Percentiles rank a stretch among this genome's conserved stretches.
Conservation (phyloP, 2,888 invertebrate genomes). For the Plagodis dolabraria region DNA sequence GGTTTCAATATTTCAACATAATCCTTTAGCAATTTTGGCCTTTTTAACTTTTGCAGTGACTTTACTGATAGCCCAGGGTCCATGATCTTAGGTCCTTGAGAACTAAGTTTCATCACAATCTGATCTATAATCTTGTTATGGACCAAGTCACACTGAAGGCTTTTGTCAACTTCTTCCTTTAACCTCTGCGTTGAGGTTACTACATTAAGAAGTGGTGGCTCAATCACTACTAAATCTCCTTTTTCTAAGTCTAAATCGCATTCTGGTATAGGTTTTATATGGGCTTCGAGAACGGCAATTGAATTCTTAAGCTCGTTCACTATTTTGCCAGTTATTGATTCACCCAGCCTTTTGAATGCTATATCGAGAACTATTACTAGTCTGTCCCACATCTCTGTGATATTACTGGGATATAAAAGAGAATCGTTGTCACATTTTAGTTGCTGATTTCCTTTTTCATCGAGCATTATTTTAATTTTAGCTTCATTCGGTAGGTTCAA, state of each 20-base stretch:
- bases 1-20: constrained; percentile 52
- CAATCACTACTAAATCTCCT: constrained; percentile 13
- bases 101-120: constrained; percentile 52
- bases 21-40: constrained; percentile 46
- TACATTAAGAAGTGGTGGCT: constrained; percentile 29
- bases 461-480: constrained; percentile 50
- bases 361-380: constrained; percentile 56
- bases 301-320: constrained; percentile 54
- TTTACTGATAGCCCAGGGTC: constrained; percentile 18
- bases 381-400: constrained; percentile 62
- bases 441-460: constrained; percentile 31
- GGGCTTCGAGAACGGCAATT: constrained; percentile 19
- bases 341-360: constrained; percentile 61
- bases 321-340: constrained; percentile 60
- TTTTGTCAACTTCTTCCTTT: constrained; percentile 37
- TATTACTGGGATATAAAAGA: constrained; percentile 38
- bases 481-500: constrained; percentile 52
- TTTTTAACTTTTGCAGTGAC: constrained; percentile 36
- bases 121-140: constrained; percentile 61
- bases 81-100: constrained; percentile 37
- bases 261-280: constrained; percentile 11
- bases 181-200: constrained; percentile 27
- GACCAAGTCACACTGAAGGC: constrained; percentile 63
- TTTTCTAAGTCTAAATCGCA: constrained; percentile 20
- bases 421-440: constrained; percentile 47